These are phyloP conservation scores for Anableps anableps DNA, from an alignment of 2,797 vertebrate genomes.

Conservation along the genomic window DNA sequence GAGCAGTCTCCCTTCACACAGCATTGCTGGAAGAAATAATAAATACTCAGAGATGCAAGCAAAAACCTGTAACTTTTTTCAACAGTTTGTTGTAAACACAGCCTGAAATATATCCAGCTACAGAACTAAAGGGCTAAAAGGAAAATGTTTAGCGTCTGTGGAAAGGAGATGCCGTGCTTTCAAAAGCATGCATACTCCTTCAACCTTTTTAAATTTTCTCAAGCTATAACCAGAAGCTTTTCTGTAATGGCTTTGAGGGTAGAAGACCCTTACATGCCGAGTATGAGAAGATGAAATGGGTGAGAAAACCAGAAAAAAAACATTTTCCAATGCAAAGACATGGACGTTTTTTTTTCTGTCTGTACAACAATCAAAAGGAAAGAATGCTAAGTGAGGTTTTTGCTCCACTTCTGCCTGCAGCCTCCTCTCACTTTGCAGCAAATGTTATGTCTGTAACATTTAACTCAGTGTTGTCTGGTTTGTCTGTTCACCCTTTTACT, in stretches of 20 bases:
- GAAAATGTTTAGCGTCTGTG: neutral
- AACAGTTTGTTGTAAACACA: neutral
- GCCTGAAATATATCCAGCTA: neutral
- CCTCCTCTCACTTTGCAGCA: neutral
- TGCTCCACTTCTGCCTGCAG: neutral
- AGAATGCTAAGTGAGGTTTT: neutral
- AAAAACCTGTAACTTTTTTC: neutral
- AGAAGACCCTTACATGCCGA: neutral
- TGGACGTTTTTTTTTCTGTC: neutral
- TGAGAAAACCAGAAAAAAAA: neutral
- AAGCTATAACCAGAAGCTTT: neutral
- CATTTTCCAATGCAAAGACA: neutral
- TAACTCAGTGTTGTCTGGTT: neutral
- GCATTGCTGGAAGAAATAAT: conserved; percentile 72
- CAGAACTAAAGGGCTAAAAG: neutral
- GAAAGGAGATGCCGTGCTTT: neutral
- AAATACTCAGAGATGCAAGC: conserved; percentile 7
- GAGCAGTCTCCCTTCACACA: conserved; percentile 81
- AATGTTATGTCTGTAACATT: neutral
- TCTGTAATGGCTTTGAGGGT: neutral
- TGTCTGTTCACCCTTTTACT: neutral
- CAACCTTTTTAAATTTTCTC: neutral
- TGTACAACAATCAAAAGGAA: neutral
- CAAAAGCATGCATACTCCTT: neutral
- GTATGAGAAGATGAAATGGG: neutral